Evolutionary conservation across 2,797 vertebrate genomes (phyloP).

Genomic region (Dryobates pubescens): DNA sequence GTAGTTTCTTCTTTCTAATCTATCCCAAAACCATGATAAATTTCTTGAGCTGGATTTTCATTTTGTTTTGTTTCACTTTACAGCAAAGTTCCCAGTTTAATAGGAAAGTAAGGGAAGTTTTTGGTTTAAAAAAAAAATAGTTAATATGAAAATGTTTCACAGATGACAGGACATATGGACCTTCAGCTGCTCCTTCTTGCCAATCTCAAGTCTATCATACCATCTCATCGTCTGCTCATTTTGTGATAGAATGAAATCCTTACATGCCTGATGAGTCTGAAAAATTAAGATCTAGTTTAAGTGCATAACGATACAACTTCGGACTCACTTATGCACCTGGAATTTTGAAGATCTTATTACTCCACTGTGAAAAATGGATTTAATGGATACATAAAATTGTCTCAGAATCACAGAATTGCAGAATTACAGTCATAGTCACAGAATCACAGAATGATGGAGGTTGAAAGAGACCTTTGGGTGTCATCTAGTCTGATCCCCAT

Average conservation of each 20-base stretch:
- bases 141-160: neutral
- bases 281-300: neutral
- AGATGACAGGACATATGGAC: neutral
- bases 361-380: neutral
- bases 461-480: no score
- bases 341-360: neutral
- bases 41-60: neutral
- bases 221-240: neutral
- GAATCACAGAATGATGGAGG: no score
- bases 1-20: neutral
- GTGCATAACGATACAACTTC: neutral
- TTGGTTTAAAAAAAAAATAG: neutral
- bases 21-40: neutral
- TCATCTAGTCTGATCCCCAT: no score
- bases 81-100: no score
- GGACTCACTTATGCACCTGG: neutral
- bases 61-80: neutral
- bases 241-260: neutral
- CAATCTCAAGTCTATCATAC: neutral
- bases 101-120: neutral
- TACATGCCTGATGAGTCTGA: neutral
- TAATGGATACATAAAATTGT: neutral
- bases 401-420: no score
- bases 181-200: neutral
- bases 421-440: no score